Base-by-base conservation (phyloP, 64 coral and sea anemone genomes). In the Trachythela sp. region DNA sequence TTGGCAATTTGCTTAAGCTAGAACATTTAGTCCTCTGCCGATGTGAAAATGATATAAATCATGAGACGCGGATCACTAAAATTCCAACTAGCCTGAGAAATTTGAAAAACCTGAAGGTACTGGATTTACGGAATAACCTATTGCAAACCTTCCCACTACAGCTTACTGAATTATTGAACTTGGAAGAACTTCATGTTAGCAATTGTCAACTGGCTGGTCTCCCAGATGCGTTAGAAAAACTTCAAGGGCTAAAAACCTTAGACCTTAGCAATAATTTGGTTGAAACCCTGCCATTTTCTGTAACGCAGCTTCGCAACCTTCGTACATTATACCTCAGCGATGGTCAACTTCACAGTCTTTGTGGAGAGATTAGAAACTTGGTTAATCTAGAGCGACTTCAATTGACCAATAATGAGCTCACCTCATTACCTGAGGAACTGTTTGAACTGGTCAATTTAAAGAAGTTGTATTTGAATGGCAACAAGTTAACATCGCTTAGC, bases 251-350 rank as follows among this genome's bases (percentile, higher is more conserved):
- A n/a, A 37, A 85, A 18, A 86, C 88, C 17, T 83, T 94, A 56
- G 95, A 94, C 49, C 92, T 98, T 11, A 94, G 93, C 40, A 86
- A 83, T 34, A 98, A 98, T 87, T 39, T 39, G 27, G 51, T 98
- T 50, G 89, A 40, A 30, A 56, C 10, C 30, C 87, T 98, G 27
- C 93, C 93, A 0, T 24, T 86, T 36, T 88, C 85, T 18, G 39
- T 98, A 41, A 92, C 92, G 76, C 38, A 77, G 39, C 91, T 98
- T 49, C 67, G 80, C 76, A 89, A 91, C 4, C 36, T 98, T 49
- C 76, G 90, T 49, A 67, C 91, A 32, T 45, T 98, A 32, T 98
- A 98, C 60, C 48, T 98, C 17, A 94, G 90, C 14, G 89, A 94
- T 32, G 92, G 93, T 67, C 43, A 77, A 20, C 54, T 99, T n/a